Evolutionary conservation across 2,113 vertebrate species (phyloP).

Genomic region (Engraulis encrasicolus): DNA sequence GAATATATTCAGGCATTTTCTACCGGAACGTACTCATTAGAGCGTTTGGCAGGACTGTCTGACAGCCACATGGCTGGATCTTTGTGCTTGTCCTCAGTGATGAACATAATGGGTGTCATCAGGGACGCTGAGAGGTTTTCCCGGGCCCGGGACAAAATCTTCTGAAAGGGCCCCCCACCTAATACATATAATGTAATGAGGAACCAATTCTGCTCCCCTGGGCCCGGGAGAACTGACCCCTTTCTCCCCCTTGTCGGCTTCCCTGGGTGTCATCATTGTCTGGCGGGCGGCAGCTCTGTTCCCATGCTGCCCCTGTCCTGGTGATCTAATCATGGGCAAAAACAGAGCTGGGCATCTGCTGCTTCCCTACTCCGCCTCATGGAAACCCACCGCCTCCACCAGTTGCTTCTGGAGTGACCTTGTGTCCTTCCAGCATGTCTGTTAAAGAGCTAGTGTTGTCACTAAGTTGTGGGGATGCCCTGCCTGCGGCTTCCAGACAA

Average conservation of each 20-base stretch:
- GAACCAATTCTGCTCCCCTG: too few species aligned
- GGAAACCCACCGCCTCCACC: neutral
- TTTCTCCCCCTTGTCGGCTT: too few species aligned
- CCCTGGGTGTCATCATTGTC: too few species aligned
- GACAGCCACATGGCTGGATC: neutral
- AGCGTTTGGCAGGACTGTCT: neutral
- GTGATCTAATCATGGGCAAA: conserved; percentile 43
- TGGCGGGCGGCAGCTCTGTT: conserved; percentile 43
- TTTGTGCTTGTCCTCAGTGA: neutral
- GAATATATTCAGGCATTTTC: neutral
- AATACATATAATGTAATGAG: too few species aligned
- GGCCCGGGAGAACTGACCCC: too few species aligned
- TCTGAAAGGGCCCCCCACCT: too few species aligned
- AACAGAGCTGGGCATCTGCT: neutral
- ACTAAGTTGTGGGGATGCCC: neutral
- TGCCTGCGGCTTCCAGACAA: conserved; percentile 9
- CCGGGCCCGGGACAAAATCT: too few species aligned
- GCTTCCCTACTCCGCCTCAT: conserved; percentile 22
- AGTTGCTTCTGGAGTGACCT: conserved; percentile 31
- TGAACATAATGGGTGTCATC: neutral
- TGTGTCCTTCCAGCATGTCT: conserved; percentile 32
- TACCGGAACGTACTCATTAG: neutral
- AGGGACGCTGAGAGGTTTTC: too few species aligned
- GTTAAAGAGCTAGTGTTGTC: conserved; percentile 20
- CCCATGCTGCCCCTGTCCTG: neutral